Evolutionary conservation across 2,888 invertebrate species (phyloP), one percentile per base, ranked within the genome.

Genomic region (Acrobeloides nanus): DNA sequence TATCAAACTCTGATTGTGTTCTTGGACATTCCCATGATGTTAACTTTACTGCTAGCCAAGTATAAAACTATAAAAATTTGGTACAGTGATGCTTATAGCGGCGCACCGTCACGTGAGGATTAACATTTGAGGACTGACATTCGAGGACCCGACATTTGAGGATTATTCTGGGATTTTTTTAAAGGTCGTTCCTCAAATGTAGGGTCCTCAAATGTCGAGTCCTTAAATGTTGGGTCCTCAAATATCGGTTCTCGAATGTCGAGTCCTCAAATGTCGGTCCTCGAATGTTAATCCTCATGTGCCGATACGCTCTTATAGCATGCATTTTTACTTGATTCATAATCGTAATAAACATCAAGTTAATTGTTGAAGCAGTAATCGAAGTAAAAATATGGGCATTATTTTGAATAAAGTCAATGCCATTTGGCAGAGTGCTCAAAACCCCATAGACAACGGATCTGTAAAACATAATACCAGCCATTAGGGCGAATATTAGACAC

Each of bases 1-100:
- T 89, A 74, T 93, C 92, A 74, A 89, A 92, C 76, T 92, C 88
- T 0, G 87, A 86, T 77, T 92, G 89, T 0, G 92, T 92, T 38
- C 89, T 80, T 57, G 86, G 81, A 44, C 59, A 69, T 39, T 69
- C 70, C 71, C 61, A 69, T 69, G 88, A 86, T 0, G 89, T 90
- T 57, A 90, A 78, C 75, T 82, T 82, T 4, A 86, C 83, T 0
- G 90, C 89, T 64, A 92, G 78, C 67, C 81, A 82, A 61, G 87
- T 84, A 73, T 90, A 90, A 62, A 86, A 78, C 83, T 84, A 23
- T 18, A 38, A 34, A n/a, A n/a, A n/a, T n/a, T n/a, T n/a, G n/a
- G n/a, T n/a, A n/a, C n/a, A n/a, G n/a, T n/a, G n/a, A n/a, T n/a
- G n/a, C n/a, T n/a, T n/a, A n/a, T n/a, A n/a, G n/a, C n/a, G n/a